Conservation (phyloP, 2,797 vertebrate species). For the Enteromius paludinosus region DNA sequence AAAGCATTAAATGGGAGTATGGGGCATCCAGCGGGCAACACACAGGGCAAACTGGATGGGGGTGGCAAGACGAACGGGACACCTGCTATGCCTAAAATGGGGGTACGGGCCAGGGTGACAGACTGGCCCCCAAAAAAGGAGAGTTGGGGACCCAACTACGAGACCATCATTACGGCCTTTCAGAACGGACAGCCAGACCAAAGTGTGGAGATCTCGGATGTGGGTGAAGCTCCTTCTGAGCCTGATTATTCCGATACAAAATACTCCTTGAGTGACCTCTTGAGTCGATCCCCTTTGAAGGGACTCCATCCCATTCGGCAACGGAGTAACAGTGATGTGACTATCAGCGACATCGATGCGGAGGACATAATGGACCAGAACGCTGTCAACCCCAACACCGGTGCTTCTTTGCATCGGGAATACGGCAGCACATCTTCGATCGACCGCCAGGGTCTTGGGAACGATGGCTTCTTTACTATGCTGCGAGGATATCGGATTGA, state of each 20-base stretch:
- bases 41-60: slow-evolving; percentile 81
- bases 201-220: slow-evolving; percentile 73
- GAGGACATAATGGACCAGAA: slow-evolving; percentile 93
- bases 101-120: slow-evolving; percentile 91
- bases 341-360: slow-evolving; percentile 95
- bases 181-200: slow-evolving; percentile 89
- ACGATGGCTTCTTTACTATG: slow-evolving; percentile 91
- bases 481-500: slow-evolving; percentile 88
- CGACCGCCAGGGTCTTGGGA: slow-evolving; percentile 89
- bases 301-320: slow-evolving; percentile 93
- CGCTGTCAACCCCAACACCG: slow-evolving; percentile 95
- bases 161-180: slow-evolving; percentile 80
- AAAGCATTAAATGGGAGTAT: slow-evolving; percentile 89
- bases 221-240: slow-evolving; percentile 79
- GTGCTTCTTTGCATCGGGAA: slow-evolving; percentile 92
- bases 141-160: slow-evolving; percentile 86
- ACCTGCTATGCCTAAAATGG: slow-evolving; percentile 96
- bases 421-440: slow-evolving; percentile 98
- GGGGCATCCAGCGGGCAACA: slow-evolving; percentile 82
- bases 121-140: slow-evolving; percentile 96
- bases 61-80: slow-evolving; percentile 87
- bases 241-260: slow-evolving; percentile 83
- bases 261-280: slow-evolving; percentile 86
- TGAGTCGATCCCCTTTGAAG: slow-evolving; percentile 86
- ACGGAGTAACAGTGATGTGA: slow-evolving; percentile 96